These are phyloP conservation scores for Chitala chitala DNA, from an alignment of 2,113 vertebrate species.

Conservation along the genomic window DNA sequence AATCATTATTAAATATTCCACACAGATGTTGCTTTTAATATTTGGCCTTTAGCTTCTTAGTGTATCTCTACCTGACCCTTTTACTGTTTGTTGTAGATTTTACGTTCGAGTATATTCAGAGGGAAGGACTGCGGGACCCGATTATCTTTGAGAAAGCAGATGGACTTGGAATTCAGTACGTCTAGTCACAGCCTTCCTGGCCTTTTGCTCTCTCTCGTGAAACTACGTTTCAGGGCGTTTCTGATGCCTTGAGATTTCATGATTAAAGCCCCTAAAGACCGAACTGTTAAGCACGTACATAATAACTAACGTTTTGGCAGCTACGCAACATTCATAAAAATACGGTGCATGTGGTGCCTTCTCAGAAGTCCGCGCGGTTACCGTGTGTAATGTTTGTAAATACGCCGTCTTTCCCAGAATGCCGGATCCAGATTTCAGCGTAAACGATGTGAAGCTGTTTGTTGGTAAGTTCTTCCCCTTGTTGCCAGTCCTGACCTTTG, in stretches of 20 bases:
- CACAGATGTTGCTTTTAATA: background rate
- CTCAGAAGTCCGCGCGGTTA: too few species aligned
- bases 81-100: conserved; percentile 69
- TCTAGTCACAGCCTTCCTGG: background rate
- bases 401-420: conserved; percentile 66
- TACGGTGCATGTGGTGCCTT: too few species aligned
- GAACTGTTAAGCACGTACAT: background rate
- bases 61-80: background rate
- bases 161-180: conserved; percentile 90
- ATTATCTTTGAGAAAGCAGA: conserved; percentile 86
- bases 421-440: conserved; percentile 91
- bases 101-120: conserved; percentile 92
- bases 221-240: too few species aligned
- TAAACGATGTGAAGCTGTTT: conserved; percentile 93
- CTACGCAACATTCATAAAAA: too few species aligned
- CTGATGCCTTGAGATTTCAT: too few species aligned
- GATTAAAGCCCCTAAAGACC: too few species aligned
- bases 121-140: conserved; percentile 86
- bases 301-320: background rate
- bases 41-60: background rate
- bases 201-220: background rate
- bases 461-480: conserved; percentile 84
- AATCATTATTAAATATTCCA: too few species aligned
- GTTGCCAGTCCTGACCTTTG: background rate
- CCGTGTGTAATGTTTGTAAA: background rate